Conservation (phyloP, 1,140 invertebrate species). For the Drosophila ogumai region DNA sequence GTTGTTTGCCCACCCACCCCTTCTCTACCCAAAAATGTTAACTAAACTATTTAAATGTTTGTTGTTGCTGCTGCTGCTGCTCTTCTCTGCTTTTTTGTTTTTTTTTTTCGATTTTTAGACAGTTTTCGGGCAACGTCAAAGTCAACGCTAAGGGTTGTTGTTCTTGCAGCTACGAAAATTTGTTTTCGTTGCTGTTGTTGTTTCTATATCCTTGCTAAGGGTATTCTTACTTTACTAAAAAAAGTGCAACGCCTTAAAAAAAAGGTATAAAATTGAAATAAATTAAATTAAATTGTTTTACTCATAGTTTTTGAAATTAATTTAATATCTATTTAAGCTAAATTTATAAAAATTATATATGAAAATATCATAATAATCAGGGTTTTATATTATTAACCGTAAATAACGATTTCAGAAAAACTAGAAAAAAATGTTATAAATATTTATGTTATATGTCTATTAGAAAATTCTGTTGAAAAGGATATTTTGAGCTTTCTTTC, state of each 20-base stretch:
- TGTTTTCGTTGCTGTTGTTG: conserved; percentile 13
- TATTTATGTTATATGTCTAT: too few relatives aligned
- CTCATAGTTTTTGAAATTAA: too few relatives aligned
- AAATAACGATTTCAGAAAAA: too few relatives aligned
- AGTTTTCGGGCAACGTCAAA: conserved; percentile 46
- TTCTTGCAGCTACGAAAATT: conserved; percentile 22
- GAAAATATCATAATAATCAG: too few relatives aligned
- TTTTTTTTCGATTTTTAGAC: conserved; percentile 36
- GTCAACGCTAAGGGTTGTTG: conserved; percentile 32
- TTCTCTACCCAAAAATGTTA: conserved; percentile 12
- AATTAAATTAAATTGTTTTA: too few relatives aligned
- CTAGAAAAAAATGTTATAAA: too few relatives aligned
- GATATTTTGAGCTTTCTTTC: too few relatives aligned
- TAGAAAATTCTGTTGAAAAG: too few relatives aligned
- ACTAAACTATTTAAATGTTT: conserved; percentile 46
- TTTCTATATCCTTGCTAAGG: background rate
- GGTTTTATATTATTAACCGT: too few relatives aligned
- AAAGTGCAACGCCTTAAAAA: background rate
- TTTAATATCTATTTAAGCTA: too few relatives aligned
- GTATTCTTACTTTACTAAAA: background rate
- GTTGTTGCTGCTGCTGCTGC: conserved; percentile 3
- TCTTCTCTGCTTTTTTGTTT: conserved; percentile 1
- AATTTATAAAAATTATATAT: too few relatives aligned
- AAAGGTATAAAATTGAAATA: background rate
- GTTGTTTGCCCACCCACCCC: too few relatives aligned